A percentile compares a stretch with the other conserved stretches of the same genome.
These are phyloP conservation scores for Fukomys damarensis DNA, from an alignment of 2,113 vertebrate species.

Conservation along the genomic window DNA sequence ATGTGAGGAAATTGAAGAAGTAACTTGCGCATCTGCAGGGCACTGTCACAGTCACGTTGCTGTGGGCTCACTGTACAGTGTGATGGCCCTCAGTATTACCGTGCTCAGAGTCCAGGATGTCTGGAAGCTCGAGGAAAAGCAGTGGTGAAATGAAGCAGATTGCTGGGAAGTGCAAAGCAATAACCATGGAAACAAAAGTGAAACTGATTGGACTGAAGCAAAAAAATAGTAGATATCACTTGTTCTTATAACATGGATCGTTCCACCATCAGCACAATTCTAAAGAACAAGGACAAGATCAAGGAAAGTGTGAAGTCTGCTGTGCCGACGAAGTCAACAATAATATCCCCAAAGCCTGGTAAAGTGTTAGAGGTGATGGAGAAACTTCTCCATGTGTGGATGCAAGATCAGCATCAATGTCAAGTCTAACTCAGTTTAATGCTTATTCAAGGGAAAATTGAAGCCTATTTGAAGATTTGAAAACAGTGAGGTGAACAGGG, in stretches of 20 bases:
- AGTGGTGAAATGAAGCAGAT: not conserved
- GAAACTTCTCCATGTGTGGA: not conserved
- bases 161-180: not conserved
- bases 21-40: not conserved
- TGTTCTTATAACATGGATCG: not conserved
- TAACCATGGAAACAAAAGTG: not conserved
- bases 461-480: not conserved
- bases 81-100: not conserved
- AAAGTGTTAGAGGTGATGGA: not conserved
- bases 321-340: not conserved
- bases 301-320: not conserved
- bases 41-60: not conserved
- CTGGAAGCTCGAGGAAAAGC: not conserved
- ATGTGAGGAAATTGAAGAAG: not conserved
- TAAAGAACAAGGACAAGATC: not conserved
- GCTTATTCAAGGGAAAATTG: not conserved
- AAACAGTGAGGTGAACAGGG: not conserved
- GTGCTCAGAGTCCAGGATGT: not conserved
- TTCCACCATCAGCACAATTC: not conserved
- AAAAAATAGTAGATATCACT: not conserved
- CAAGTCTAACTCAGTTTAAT: not conserved
- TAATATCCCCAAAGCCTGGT: not conserved
- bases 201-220: not conserved
- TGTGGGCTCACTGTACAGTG: not conserved
- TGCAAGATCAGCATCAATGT: not conserved